Evolutionary conservation across 2,113 vertebrate species (phyloP).

Genomic region (Promerops cafer): DNA sequence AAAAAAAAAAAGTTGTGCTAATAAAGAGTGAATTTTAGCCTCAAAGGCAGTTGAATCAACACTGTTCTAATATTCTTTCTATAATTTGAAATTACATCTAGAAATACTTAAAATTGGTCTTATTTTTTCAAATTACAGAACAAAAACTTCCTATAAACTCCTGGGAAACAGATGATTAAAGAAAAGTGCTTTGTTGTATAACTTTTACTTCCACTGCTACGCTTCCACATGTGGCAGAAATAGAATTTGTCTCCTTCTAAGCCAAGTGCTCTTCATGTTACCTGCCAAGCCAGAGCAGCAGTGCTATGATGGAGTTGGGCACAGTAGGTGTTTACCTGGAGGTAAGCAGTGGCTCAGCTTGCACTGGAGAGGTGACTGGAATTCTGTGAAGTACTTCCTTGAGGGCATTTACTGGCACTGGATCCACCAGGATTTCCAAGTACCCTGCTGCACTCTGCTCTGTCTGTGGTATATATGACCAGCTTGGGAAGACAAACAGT

Average conservation of each 20-base stretch:
- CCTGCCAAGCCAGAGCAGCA: background rate
- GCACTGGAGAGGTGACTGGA: background rate
- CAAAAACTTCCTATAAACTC: background rate
- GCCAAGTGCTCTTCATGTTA: background rate
- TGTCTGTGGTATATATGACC: conserved; percentile 79
- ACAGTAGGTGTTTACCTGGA: background rate
- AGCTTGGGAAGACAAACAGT: conserved; percentile 77
- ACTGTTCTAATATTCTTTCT: background rate
- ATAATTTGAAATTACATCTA: background rate
- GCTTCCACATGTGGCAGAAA: background rate
- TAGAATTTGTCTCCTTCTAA: background rate
- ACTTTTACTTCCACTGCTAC: background rate
- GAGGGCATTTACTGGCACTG: conserved; percentile 57
- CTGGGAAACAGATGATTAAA: background rate
- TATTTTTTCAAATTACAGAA: background rate
- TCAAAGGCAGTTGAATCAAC: background rate
- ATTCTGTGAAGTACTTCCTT: background rate
- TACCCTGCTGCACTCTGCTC: background rate
- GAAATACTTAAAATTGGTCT: background rate
- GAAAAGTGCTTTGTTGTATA: background rate
- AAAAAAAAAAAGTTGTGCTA: background rate
- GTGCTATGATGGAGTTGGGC: background rate
- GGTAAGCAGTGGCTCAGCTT: background rate
- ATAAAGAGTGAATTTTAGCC: background rate
- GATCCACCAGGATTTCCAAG: conserved; percentile 75